Base-by-base conservation (phyloP, 1,140 invertebrate genomes). In the Listronotus bonariensis region DNA sequence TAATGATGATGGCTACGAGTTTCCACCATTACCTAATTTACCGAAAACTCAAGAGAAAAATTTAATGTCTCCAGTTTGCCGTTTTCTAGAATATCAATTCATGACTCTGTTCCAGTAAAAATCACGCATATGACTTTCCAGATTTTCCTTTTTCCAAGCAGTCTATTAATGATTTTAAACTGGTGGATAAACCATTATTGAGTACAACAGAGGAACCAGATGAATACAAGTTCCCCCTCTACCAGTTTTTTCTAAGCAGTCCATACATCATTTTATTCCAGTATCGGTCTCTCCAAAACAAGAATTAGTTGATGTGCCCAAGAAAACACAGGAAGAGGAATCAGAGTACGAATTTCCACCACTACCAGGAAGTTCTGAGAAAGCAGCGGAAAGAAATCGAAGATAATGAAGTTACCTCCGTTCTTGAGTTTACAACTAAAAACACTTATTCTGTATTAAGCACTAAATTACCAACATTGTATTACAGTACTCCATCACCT, bases 1-100 rank as follows among this genome's bases (percentile, higher is more conserved):
- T 45, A 59, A 49, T 18, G 71, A 58, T 42, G 72, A 74, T 17
- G 72, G 65, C 31, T 74, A 74, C 48, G 56, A 72, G 11, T 74
- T 74, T 67, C 72, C 72, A 41, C 15, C 65, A 34, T 18, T 76
- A 61, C 69, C 72, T 15, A n/a, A 26, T 6, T 12, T 26, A 34
- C 8, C 41, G 8, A 45, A 45, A 45, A 8, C 9, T 6, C 0
- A 6, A 18, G 14, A n/a, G 15, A 20, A 15, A 43, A 32, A 18
- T 1, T 5, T 31, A 10, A 11, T 11, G 7, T 6, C 8, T 18
- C 42, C 12, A 45, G 1, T 18, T 4, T 51, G 15, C 36, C 45
- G 20, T 58, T n/a, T 41, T 58, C 55, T 11, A 58, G 45, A 31
- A 41, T 41, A 12, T 58, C 55, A 10, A 58, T 58, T n/a, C 31